Evolutionary conservation across 1,140 invertebrate species (phyloP).

Genomic region (Papilio helenus): DNA sequence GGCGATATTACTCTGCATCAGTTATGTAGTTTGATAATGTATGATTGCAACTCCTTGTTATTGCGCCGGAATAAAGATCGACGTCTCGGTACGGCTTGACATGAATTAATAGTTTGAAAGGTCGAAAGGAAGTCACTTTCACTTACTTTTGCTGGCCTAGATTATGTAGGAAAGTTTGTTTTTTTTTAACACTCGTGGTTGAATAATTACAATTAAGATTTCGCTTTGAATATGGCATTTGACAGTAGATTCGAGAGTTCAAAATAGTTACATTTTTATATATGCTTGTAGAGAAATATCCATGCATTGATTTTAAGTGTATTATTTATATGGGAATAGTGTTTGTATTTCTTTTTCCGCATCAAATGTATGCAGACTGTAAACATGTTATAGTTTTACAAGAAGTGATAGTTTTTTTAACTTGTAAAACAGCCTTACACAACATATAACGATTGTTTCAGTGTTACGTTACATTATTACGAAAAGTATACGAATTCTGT

Average conservation of each 20-base stretch:
- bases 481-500: neutral
- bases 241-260: neutral
- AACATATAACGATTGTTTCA: neutral
- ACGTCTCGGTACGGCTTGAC: slow-evolving; percentile 41
- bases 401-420: neutral
- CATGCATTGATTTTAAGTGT: too few relatives aligned
- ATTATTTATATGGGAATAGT: too few relatives aligned
- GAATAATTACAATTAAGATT: slow-evolving; percentile 9
- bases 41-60: slow-evolving; percentile 28
- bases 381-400: neutral
- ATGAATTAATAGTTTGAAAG: slow-evolving; percentile 46
- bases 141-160: slow-evolving; percentile 39
- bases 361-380: neutral
- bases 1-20: neutral
- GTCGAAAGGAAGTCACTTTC: slow-evolving; percentile 51
- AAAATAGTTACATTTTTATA: too few relatives aligned
- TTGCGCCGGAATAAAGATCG: slow-evolving; percentile 38
- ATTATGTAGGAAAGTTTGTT: slow-evolving; percentile 8
- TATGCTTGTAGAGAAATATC: too few relatives aligned
- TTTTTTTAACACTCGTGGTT: neutral
- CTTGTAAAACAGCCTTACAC: neutral
- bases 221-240: neutral
- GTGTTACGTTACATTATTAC: slow-evolving; percentile 10
- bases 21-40: slow-evolving; percentile 25
- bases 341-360: neutral